Evolutionary conservation across 1,140 invertebrate species (phyloP).

Genomic region (Coptotermes formosanus): DNA sequence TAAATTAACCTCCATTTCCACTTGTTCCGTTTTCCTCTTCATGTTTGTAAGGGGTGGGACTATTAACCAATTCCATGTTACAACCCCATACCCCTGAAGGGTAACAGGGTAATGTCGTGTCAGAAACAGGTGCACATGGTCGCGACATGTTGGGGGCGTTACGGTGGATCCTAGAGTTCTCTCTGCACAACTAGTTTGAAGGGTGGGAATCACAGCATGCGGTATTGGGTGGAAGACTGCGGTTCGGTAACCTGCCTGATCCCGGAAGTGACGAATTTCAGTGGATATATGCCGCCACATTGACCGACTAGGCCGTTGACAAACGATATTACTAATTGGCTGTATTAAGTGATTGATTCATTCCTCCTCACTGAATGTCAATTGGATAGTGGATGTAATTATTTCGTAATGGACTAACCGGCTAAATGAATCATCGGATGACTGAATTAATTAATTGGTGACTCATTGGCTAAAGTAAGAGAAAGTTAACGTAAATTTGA

Average conservation of each 20-base stretch:
- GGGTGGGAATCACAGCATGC: neutral
- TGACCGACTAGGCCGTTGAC: neutral
- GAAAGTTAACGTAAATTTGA: neutral
- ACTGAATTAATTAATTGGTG: conserved; percentile 1
- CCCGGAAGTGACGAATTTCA: neutral
- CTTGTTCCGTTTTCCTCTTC: neutral
- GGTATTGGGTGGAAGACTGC: neutral
- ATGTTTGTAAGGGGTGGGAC: neutral
- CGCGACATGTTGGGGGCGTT: conserved; percentile 15
- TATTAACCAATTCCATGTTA: neutral
- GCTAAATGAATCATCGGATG: neutral
- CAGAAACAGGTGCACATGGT: conserved; percentile 24
- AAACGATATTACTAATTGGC: neutral
- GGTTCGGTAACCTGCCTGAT: neutral
- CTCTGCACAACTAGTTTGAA: neutral
- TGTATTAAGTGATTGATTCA: neutral
- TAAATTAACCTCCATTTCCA: neutral
- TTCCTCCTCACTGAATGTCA: neutral
- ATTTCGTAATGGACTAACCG: neutral
- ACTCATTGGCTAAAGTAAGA: neutral
- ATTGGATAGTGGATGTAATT: neutral
- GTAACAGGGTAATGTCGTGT: neutral
- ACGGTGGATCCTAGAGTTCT: neutral
- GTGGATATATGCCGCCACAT: neutral
- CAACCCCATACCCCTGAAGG: neutral